A percentile compares a stretch with the other conserved stretches of the same genome.
phyloP scores from a whole-genome alignment of 2,113 vertebrate species.

The Jacana jacana region DNA sequence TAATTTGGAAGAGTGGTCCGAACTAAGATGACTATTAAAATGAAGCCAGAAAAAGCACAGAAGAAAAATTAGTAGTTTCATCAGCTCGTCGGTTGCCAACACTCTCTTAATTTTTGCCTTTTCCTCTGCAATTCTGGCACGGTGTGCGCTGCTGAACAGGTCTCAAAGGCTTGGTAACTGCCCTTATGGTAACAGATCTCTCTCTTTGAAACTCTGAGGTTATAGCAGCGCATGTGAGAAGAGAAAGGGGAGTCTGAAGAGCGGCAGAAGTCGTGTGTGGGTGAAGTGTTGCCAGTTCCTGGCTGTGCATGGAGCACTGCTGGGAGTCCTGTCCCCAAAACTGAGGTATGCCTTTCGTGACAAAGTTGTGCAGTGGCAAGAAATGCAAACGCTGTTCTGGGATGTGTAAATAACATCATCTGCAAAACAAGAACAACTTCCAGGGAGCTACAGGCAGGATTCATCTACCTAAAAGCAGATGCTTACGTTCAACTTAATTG shows the following conservation, averaged over 20 bases:
- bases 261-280: fast-evolving
- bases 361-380: neutral
- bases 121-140: neutral
- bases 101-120: neutral
- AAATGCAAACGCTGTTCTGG: neutral
- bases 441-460: neutral
- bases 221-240: neutral
- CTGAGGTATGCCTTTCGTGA: neutral
- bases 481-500: neutral
- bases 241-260: neutral
- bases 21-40: neutral
- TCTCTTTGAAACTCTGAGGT: neutral
- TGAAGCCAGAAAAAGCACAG: neutral
- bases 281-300: neutral
- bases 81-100: neutral
- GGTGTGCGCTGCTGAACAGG: neutral
- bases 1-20: neutral
- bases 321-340: neutral
- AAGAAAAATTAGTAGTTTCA: neutral
- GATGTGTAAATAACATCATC: neutral
- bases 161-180: neutral
- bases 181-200: neutral
- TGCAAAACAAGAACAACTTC: neutral
- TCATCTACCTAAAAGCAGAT: neutral
- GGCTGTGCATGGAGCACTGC: neutral